Base-by-base conservation (phyloP, 1,140 invertebrate species). In the Ceratina calcarata region DNA sequence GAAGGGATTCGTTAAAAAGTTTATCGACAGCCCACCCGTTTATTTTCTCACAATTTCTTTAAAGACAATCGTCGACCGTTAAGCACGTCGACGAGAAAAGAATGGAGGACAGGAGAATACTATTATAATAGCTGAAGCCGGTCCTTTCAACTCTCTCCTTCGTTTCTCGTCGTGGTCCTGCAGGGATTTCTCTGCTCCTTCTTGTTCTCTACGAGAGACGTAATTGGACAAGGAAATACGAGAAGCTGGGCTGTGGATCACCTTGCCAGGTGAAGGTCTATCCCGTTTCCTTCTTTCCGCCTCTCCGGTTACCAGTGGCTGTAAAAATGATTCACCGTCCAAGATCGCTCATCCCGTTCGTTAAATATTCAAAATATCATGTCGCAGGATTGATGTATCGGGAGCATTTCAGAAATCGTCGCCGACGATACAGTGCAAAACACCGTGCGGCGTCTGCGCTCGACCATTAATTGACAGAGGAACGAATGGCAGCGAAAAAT, bases 191-290 rank as follows among this genome's bases (percentile, higher is more conserved):
- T 20, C 53, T 70, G 70, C 58, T 69, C 70, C 61, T 67, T 64
- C 70, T 49, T 58, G 22, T 73, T 51, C 72, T 69, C 49, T 13
- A 27, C 58, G 73, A 64, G 69, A 58, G 74, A 87, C 68, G 78
- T 87, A 87, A 87, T 85, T 87, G 85, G 82, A 85, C 83, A 86
- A 70, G 81, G 82, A 87, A 88, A 87, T 88, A 85, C 83, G 85
- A 88, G 86, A 79, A 85, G 68, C 75, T 71, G 57, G 67, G 60
- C 75, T 64, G 53, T 68, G 83, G 64, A 79, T 75, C 78, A 51
- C 24, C 69, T 75, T 64, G 65, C 58, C 76, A 68, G 80, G 68
- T 76, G 67, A 57, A 80, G n/a, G 13, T 49, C 67, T 64, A 22
- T 15, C 61, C 16, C 64, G 24, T 51, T 64, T 62, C 24, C 67